Percentiles rank a stretch among this genome's conserved stretches.
Conservation (phyloP, 2,113 vertebrate genomes). For the Labeo catla region DNA sequence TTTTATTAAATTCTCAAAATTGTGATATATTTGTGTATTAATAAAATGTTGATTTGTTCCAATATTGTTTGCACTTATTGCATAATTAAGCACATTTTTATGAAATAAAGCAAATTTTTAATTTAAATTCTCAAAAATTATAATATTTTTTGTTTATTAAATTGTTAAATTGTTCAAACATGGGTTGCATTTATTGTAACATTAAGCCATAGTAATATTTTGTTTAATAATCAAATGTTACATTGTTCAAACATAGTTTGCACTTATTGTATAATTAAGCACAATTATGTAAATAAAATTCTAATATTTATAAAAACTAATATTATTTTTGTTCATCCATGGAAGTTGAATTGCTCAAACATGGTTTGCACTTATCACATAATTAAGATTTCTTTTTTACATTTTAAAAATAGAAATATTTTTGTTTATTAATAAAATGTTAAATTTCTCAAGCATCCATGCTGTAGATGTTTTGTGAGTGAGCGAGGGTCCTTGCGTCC, state of each 20-base stretch:
- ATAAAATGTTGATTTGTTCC: background rate
- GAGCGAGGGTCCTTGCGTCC: constrained; percentile 4
- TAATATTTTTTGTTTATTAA: too few relatives aligned
- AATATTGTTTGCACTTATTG: background rate
- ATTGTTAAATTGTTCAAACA: too few relatives aligned
- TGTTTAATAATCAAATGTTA: too few relatives aligned
- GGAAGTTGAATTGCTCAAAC: background rate
- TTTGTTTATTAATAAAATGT: background rate
- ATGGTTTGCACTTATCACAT: background rate
- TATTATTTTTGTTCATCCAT: background rate
- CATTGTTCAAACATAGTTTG: too few relatives aligned
- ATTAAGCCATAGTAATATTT: too few relatives aligned
- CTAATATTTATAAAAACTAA: too few relatives aligned
- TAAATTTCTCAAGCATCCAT: background rate
- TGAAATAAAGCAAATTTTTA: background rate
- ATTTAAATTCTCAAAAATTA: too few relatives aligned
- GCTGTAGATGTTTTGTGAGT: background rate
- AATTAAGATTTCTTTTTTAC: background rate
- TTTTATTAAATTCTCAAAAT: background rate
- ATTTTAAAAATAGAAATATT: background rate
- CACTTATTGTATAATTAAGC: too few relatives aligned
- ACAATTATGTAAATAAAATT: too few relatives aligned
- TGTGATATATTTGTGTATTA: background rate
- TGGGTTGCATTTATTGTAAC: too few relatives aligned
- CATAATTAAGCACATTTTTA: background rate